These are phyloP conservation scores for Macaria notata DNA, from an alignment of 2,888 invertebrate genomes.

Conservation along the genomic window DNA sequence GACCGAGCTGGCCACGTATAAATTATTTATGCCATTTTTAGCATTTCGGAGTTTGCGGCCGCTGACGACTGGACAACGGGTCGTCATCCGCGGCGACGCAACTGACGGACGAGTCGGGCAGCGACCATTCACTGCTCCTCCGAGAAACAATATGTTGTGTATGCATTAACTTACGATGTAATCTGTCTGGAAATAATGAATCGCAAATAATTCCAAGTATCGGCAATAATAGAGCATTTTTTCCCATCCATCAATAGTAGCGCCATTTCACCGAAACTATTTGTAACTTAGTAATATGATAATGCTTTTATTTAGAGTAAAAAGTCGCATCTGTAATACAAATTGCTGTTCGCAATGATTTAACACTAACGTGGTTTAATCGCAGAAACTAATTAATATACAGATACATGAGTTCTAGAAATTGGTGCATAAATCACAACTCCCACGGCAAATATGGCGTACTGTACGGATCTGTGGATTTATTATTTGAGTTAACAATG, in stretches of 20 bases:
- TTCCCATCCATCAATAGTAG: too few relatives aligned
- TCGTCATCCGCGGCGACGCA: slow-evolving; percentile 41
- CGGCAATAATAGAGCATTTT: too few relatives aligned
- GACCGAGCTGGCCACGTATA: slow-evolving; percentile 72
- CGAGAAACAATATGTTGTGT: too few relatives aligned
- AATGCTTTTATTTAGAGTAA: slow-evolving; percentile 5
- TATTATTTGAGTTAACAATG: slow-evolving; percentile 34
- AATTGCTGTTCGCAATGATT: slow-evolving; percentile 11
- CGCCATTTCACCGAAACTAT: background rate
- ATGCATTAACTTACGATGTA: too few relatives aligned
- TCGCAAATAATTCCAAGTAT: too few relatives aligned
- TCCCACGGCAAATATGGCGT: slow-evolving; percentile 42
- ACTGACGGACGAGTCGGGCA: slow-evolving; percentile 34
- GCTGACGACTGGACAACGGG: slow-evolving; percentile 46
- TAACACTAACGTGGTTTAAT: slow-evolving; percentile 25
- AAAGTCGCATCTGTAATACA: slow-evolving; percentile 10
- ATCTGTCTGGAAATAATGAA: too few relatives aligned
- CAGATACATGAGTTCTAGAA: slow-evolving; percentile 36
- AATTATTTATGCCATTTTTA: slow-evolving; percentile 82
- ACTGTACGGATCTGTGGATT: slow-evolving; percentile 39
- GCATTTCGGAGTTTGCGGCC: slow-evolving; percentile 74
- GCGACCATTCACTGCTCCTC: background rate
- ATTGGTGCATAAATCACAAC: slow-evolving; percentile 44
- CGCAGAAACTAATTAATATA: slow-evolving; percentile 30
- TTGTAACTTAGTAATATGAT: background rate